Percentiles rank a stretch among this genome's conserved stretches.
Evolutionary conservation across 2,797 vertebrate genomes (phyloP).

Genomic region (Lemur catta): DNA sequence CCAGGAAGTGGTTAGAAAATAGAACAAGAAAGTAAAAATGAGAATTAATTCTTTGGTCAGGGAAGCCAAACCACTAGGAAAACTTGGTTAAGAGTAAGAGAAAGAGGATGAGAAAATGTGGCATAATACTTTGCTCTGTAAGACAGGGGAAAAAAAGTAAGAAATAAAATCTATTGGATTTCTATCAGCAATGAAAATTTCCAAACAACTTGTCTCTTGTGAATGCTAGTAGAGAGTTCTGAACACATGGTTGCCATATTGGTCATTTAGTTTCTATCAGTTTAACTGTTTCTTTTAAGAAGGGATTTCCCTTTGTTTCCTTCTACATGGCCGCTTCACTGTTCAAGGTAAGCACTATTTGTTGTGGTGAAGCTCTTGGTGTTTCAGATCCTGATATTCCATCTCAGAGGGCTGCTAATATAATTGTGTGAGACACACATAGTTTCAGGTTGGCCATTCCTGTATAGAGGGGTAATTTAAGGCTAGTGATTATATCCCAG

Average conservation of each 20-base stretch:
- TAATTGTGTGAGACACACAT: background rate
- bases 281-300: background rate
- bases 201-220: background rate
- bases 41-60: background rate
- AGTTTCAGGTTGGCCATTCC: background rate
- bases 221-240: background rate
- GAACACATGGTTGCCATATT: background rate
- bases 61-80: background rate
- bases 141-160: background rate
- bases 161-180: background rate
- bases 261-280: background rate
- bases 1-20: background rate
- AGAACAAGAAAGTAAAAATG: background rate
- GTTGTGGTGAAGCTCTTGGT: background rate
- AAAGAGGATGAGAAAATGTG: background rate
- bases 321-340: background rate
- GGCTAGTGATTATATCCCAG: background rate
- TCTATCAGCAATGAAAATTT: background rate
- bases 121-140: background rate
- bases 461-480: background rate
- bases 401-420: background rate
- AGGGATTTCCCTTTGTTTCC: background rate
- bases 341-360: background rate
- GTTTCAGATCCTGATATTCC: background rate
- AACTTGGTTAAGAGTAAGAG: background rate